These are phyloP conservation scores for Acanthornis magna DNA, from an alignment of 2,797 vertebrate species.

Conservation along the genomic window DNA sequence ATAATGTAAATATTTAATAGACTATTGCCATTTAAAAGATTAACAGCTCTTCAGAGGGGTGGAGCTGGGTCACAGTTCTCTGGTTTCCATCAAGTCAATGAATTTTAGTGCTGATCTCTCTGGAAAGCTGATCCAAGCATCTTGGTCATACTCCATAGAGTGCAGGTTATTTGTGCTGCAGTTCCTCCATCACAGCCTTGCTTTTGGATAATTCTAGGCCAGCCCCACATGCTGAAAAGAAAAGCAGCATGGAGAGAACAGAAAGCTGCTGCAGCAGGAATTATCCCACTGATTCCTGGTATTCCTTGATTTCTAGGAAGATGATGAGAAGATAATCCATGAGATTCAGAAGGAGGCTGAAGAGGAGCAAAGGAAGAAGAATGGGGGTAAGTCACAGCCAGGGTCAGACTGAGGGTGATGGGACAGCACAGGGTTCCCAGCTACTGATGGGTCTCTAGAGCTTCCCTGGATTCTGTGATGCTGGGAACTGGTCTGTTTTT, in stretches of 20 bases:
- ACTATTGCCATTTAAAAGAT: slow-evolving; percentile 59
- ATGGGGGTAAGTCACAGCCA: slow-evolving; percentile 76
- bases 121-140: slow-evolving; percentile 16
- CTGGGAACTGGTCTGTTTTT: neutral
- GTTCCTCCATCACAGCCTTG: neutral
- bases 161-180: neutral
- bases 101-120: slow-evolving; percentile 25
- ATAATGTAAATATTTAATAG: slow-evolving; percentile 65
- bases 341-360: slow-evolving; percentile 95
- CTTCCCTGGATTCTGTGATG: neutral
- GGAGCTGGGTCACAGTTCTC: neutral
- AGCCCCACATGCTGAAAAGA: neutral
- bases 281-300: neutral
- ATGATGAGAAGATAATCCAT: slow-evolving; percentile 93
- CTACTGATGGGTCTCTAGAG: neutral
- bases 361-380: slow-evolving; percentile 90
- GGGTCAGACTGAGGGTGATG: neutral
- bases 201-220: neutral
- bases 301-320: slow-evolving; percentile 78
- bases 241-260: neutral
- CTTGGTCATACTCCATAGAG: neutral
- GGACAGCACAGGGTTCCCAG: neutral
- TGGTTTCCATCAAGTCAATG: slow-evolving; percentile 34
- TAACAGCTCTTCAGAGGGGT: slow-evolving; percentile 23
- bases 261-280: neutral